Conservation (phyloP, 2,113 vertebrate genomes). For the Chascanopsetta lugubris region DNA sequence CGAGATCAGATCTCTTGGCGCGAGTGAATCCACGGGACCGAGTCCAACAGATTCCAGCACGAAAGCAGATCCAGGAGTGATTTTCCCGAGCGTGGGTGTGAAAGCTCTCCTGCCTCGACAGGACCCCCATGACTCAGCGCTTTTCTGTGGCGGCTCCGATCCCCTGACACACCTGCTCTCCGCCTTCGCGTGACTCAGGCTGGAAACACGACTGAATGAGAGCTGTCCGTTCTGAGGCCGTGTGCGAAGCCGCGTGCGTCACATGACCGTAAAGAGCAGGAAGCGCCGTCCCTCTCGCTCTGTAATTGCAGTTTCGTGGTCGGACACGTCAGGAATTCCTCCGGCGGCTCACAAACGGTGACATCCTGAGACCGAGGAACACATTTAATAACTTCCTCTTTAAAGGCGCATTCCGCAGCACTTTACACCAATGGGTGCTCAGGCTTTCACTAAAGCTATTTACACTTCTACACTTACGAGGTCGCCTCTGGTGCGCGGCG, state of each 20-base stretch:
- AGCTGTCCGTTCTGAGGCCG: neutral
- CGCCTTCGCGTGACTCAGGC: neutral
- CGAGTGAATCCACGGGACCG: neutral
- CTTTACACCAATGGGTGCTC: no score
- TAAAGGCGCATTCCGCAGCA: no score
- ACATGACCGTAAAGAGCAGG: neutral
- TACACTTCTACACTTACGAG: no score
- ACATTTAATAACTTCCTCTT: no score
- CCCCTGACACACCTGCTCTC: neutral
- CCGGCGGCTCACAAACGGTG: neutral
- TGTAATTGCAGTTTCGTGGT: constrained; percentile 13
- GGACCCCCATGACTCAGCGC: constrained; percentile 64
- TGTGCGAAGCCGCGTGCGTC: neutral
- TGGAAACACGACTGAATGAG: neutral
- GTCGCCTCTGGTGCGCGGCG: no score
- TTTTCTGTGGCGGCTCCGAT: constrained; percentile 28
- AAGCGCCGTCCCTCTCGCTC: neutral
- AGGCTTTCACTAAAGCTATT: no score
- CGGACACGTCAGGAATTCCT: constrained; percentile 39
- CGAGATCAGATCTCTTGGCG: neutral
- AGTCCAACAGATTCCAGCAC: neutral
- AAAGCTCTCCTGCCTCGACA: constrained; percentile 68
- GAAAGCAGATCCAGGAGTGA: constrained; percentile 23
- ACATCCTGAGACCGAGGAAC: neutral
- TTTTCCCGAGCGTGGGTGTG: constrained; percentile 22